Evolutionary conservation across 1,140 invertebrate genomes (phyloP), one percentile per base, ranked within the genome.

Genomic region (Leptopilina clavipes): DNA sequence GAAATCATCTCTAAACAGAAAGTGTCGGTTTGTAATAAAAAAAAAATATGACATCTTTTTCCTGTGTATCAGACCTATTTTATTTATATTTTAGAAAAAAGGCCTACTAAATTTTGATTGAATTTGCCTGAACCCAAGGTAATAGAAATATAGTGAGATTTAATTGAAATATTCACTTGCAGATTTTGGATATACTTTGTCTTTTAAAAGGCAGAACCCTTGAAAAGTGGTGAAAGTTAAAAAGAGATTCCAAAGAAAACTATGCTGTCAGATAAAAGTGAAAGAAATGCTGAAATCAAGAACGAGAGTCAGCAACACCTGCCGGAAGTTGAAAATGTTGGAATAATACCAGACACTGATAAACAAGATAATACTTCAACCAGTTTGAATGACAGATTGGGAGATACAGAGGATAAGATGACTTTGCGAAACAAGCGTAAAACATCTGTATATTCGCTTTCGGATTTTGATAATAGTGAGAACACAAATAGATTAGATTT

Each of bases 141-240:
- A 31, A 31, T 31, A 59, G 71, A 48, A 77, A 65, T 73, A 70
- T 76, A 52, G 14, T 31, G 2, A n/a, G 5, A 59, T 76, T 82
- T 56, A 12, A n/a, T 77, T 14, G 43, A 52, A 19, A 19, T 17
- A 56, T 18, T 59, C 12, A 59, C 12, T 65, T 65, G n/a, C 25
- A 65, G 22, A 22, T 65, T 37, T 25, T 31, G n/a, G 22, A 65
- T 37, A n/a, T 65, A 7, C 6, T 3, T 31, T 31, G 25, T 31
- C 59, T n/a, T n/a, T 25, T 84, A 78, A 82, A 89, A 88, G 86
- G 80, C 83, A 54, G 90, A 89, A 81, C 76, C 78, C 81, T 87
- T 81, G 73, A 89, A 88, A 87, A 65, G 59, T 65, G 12, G 80
- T 86, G 79, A 87, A 86, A 89, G 85, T 84, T 89, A 84, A 84